Conservation (phyloP, 2,113 vertebrate species). For the Tursiops truncatus region DNA sequence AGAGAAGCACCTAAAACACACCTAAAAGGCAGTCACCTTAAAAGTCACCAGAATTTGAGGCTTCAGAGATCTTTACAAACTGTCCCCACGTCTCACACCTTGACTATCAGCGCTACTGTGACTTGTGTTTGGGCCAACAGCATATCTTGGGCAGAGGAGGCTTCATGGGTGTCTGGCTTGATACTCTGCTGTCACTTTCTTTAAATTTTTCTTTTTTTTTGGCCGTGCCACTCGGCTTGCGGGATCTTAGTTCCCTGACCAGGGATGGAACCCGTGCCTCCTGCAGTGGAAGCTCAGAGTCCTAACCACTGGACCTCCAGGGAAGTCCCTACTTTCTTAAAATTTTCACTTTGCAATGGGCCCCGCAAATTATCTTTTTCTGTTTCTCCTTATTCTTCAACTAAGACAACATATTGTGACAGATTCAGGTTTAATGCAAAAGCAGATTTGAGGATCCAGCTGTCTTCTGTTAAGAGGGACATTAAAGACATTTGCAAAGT, state of each 20-base stretch:
- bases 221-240: no score
- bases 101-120: fast-evolving
- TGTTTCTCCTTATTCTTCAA: not conserved
- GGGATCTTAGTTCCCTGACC: no score
- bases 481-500: not conserved
- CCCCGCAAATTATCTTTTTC: not conserved
- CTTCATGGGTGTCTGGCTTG: not conserved
- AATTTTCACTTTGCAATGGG: not conserved
- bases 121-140: not conserved
- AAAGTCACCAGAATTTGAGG: not conserved
- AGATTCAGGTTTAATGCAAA: not conserved
- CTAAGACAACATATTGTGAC: not conserved
- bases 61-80: not conserved
- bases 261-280: no score
- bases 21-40: not conserved
- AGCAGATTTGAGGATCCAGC: not conserved
- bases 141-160: not conserved
- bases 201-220: not conserved
- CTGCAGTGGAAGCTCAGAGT: no score
- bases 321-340: not conserved
- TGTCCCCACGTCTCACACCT: not conserved
- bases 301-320: no score
- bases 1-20: not conserved
- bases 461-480: not conserved
- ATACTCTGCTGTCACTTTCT: not conserved